Evolutionary conservation across 1,140 invertebrate genomes (phyloP).

Genomic region (Halesus radiatus): DNA sequence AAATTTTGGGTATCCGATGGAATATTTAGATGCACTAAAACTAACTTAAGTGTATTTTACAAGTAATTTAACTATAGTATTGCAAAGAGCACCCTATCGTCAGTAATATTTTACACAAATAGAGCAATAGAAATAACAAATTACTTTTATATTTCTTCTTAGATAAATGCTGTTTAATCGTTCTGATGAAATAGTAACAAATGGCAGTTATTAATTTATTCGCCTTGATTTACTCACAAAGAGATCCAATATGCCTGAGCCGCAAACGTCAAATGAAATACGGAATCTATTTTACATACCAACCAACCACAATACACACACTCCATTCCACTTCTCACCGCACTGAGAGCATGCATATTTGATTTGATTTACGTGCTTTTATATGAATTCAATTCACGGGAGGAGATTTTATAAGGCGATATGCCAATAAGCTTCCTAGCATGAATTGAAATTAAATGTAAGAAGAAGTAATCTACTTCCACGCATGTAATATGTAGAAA

Average conservation of each 20-base stretch:
- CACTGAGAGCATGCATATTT: conserved; percentile 30
- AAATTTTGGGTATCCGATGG: no score
- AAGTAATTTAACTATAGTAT: no score
- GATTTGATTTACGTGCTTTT: conserved; percentile 31
- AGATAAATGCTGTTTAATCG: no score
- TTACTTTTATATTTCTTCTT: no score
- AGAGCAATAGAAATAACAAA: no score
- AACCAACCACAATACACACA: conserved; percentile 8
- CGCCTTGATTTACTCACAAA: not conserved
- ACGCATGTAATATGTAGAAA: not conserved
- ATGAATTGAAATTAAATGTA: conserved; percentile 18
- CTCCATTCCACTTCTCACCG: not conserved
- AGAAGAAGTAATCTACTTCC: not conserved
- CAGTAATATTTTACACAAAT: no score
- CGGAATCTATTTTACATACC: not conserved
- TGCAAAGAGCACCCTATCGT: no score
- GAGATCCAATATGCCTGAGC: not conserved
- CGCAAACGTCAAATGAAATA: conserved; percentile 5
- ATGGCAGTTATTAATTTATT: not conserved
- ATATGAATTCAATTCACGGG: conserved; percentile 34
- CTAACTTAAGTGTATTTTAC: no score
- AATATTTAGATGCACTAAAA: no score
- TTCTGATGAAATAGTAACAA: no score
- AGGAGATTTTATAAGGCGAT: conserved; percentile 30
- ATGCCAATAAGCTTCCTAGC: conserved; percentile 15